A percentile compares a stretch with the other conserved stretches of the same genome.
These are phyloP conservation scores for Argynnis bischoffii DNA, from an alignment of 2,888 invertebrate species.

Conservation along the genomic window DNA sequence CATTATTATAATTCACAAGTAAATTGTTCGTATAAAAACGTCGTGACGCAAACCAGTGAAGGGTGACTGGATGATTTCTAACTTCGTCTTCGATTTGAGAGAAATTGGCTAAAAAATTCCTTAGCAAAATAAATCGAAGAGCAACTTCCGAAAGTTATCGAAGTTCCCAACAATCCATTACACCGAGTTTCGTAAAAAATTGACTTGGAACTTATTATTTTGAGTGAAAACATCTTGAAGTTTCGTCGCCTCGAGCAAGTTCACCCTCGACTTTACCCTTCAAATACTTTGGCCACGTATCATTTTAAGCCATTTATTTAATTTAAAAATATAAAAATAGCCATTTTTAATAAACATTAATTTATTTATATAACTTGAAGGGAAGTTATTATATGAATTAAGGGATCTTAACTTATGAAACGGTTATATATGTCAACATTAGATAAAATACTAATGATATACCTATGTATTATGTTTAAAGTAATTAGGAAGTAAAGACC, in stretches of 20 bases:
- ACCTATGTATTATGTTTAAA: too few species aligned
- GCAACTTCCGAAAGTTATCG: conserved; percentile 81
- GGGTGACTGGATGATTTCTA: conserved; percentile 76
- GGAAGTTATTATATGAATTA: background rate
- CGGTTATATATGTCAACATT: too few species aligned
- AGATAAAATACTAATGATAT: too few species aligned
- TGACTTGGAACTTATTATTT: conserved; percentile 80
- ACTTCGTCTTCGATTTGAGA: conserved; percentile 60
- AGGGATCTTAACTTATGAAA: too few species aligned
- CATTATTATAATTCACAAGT: conserved; percentile 18
- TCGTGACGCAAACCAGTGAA: conserved; percentile 52
- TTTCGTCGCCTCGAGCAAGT: conserved; percentile 67
- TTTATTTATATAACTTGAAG: background rate
- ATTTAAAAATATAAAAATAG: conserved; percentile 26
- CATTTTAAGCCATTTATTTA: conserved; percentile 32
- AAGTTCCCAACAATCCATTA: conserved; percentile 81
- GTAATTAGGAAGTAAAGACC: too few species aligned
- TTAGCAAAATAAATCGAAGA: conserved; percentile 78
- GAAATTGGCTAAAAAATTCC: conserved; percentile 81
- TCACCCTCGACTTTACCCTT: conserved; percentile 48
- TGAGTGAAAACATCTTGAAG: conserved; percentile 77
- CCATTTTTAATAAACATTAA: background rate
- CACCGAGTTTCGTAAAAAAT: conserved; percentile 80
- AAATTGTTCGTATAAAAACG: conserved; percentile 37
- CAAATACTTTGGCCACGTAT: conserved; percentile 33